Conservation (phyloP, 1,140 invertebrate species). For the Dinothrombium tinctorium region DNA sequence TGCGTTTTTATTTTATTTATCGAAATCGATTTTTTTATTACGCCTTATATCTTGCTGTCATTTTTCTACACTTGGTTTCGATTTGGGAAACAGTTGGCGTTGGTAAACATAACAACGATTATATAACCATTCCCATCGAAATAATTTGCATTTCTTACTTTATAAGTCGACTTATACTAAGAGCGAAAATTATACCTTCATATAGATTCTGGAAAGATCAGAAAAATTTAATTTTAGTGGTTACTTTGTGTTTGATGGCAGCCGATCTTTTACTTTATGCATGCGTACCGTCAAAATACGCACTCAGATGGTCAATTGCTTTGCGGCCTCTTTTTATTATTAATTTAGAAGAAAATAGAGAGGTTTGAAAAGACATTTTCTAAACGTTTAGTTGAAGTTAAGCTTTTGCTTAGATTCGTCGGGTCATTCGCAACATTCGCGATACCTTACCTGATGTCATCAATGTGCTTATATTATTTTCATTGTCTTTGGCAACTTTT, state of each 20-base stretch:
- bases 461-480: slow-evolving; percentile 27
- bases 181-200: slow-evolving; percentile 19
- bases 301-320: slow-evolving; percentile 23
- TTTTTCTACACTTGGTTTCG: slow-evolving; percentile 22
- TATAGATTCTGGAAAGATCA: slow-evolving; percentile 23
- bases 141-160: slow-evolving; percentile 21
- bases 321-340: slow-evolving; percentile 27
- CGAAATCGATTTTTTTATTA: slow-evolving; percentile 16
- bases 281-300: slow-evolving; percentile 16
- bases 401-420: slow-evolving; percentile 21
- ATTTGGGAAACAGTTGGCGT: slow-evolving; percentile 24
- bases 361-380: slow-evolving; percentile 18
- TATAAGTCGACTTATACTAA: slow-evolving; percentile 21
- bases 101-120: background rate
- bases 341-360: slow-evolving; percentile 28
- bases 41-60: slow-evolving; percentile 21
- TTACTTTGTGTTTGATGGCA: slow-evolving; percentile 20
- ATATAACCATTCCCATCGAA: slow-evolving; percentile 22
- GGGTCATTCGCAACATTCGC: slow-evolving; percentile 28
- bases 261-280: slow-evolving; percentile 24
- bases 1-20: slow-evolving; percentile 17
- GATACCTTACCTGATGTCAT: slow-evolving; percentile 27
- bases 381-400: slow-evolving; percentile 13
- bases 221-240: slow-evolving; percentile 24
- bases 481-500: slow-evolving; percentile 25